phyloP scores from a whole-genome alignment of 30 jellyfish, hydroid and myxozoan species.

The Aurelia aurita region DNA sequence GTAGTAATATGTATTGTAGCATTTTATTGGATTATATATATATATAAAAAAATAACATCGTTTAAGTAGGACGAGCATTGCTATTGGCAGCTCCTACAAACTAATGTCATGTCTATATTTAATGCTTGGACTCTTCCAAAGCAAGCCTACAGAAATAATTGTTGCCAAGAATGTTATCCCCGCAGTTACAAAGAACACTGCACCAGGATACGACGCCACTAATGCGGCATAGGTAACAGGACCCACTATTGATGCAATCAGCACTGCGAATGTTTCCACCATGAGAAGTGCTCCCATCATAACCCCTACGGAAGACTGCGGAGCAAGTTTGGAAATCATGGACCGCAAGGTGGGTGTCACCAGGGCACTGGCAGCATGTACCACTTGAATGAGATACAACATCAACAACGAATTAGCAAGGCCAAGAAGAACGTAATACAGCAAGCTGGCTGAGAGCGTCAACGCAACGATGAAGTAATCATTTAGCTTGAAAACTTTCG shows the following conservation, averaged over 20 bases:
- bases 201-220: constrained; percentile 3
- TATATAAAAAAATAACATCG: too few species aligned
- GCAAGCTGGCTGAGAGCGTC: background rate
- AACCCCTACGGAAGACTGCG: background rate
- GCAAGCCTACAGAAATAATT: too few species aligned
- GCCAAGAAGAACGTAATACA: constrained; percentile 5
- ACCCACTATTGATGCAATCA: constrained; percentile 14
- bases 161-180: background rate
- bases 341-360: constrained; percentile 5
- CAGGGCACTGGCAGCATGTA: constrained; percentile 5
- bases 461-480: background rate
- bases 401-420: background rate
- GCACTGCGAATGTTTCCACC: background rate
- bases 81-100: too few species aligned
- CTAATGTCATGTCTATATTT: too few species aligned
- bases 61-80: too few species aligned
- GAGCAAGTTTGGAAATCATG: constrained; percentile 9
- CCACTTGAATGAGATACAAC: constrained; percentile 2
- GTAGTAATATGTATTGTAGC: too few species aligned
- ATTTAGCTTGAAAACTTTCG: background rate
- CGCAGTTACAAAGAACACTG: background rate
- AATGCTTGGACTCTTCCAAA: too few species aligned
- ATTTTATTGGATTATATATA: too few species aligned
- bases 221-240: constrained; percentile 11
- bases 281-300: constrained; percentile 9